Evolutionary conservation across 2,797 vertebrate species (phyloP), one percentile per base, ranked within the genome.

Genomic region (Rhodeus uyekii): DNA sequence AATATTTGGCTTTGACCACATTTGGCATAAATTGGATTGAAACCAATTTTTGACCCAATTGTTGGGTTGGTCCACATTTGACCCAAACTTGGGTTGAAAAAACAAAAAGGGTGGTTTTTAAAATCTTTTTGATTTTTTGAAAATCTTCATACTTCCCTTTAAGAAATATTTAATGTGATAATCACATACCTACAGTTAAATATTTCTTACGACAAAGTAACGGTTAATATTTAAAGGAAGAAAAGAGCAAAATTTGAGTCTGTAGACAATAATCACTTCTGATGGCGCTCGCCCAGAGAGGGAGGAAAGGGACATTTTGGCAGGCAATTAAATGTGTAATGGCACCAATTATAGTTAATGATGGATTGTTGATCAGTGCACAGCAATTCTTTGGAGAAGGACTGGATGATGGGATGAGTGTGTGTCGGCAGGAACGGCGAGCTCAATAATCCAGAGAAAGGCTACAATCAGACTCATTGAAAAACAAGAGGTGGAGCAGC

Each of bases 241-340:
- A 77, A 53, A 48, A 67, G 53, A 34, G 34, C 50, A 44, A 24
- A 60, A n/a, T 67, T 63, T 1, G 27, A 68, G 75, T 67, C 64
- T 76, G 60, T 22, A 88, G 71, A 89, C 86, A 79, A 75, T 76
- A 90, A 89, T 91, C 80, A 85, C 72, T 87, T 91, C 90, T 91
- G 87, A 90, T 90, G 87, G 87, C 78, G 84, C 77, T 90, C 84
- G 84, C 78, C 73, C 75, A 75, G 42, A 76, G 77, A 83, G 85
- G 85, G 63, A 63, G 48, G 73, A 77, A 81, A 88, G 84, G 76
- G 90, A 87, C 89, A 91, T 91, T 92, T 90, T 90, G 87, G 82
- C 90, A 92, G 75, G 81, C 86, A 90, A 91, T 92, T 91, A 92
- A 92, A 90, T 89, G 87, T 89, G 85, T 89, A 93, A 91, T 89